Conservation (phyloP, 2,888 invertebrate genomes). For the Hermaeophaga mercurialis region DNA sequence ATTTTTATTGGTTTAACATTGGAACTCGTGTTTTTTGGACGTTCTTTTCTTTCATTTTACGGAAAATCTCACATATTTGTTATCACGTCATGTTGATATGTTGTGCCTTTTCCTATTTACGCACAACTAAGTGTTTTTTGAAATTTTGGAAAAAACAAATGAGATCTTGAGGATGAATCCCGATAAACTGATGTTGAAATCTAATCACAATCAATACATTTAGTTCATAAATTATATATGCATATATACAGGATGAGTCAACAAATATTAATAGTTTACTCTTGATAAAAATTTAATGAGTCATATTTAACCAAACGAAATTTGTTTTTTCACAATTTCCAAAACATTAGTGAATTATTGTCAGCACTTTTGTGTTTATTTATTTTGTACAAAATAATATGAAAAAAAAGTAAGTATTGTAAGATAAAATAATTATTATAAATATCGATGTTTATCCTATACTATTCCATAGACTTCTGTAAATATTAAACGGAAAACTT, state of each 20-base stretch:
- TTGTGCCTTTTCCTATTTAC: conserved; percentile 55
- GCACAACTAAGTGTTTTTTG: conserved; percentile 48
- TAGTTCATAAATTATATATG: no score
- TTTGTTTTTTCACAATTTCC: conserved; percentile 22
- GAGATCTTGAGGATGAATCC: no score
- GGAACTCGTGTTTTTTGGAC: no score
- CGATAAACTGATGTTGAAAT: no score
- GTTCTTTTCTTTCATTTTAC: no score
- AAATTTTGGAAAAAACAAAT: conserved; percentile 23
- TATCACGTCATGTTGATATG: conserved; percentile 47
- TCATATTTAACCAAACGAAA: no score
- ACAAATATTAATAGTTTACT: no score
- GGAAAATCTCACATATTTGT: conserved; percentile 39
- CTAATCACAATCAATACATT: no score
- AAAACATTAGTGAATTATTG: conserved; percentile 36
- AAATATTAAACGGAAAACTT: conserved; percentile 37
- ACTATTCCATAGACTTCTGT: conserved; percentile 37
- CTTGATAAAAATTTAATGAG: no score
- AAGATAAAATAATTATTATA: conserved; percentile 48
- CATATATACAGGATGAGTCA: no score
- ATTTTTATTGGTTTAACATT: no score
- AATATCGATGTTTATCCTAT: conserved; percentile 44
- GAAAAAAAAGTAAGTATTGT: conserved; percentile 37
- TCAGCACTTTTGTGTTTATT: conserved; percentile 46
- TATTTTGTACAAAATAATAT: conserved; percentile 49